These are phyloP conservation scores for Kradibia gibbosae DNA, from an alignment of 1,140 invertebrate species.

Conservation along the genomic window DNA sequence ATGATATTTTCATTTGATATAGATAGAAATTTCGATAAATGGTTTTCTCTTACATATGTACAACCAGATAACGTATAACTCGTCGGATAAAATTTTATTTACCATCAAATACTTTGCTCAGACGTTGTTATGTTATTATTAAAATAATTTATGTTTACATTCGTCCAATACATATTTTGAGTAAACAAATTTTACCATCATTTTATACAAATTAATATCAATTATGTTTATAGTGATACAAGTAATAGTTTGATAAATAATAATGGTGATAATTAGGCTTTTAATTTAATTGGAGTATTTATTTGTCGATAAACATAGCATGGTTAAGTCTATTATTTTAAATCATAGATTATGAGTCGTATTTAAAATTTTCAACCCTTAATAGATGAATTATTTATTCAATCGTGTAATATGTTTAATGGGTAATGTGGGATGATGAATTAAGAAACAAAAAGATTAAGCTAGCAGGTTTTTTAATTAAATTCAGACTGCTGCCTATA, in stretches of 20 bases:
- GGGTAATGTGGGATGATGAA: background rate
- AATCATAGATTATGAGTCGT: no score
- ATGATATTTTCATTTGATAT: background rate
- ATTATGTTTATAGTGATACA: no score
- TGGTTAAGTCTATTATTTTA: no score
- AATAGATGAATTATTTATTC: background rate
- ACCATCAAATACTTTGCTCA: background rate
- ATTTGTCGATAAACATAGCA: background rate
- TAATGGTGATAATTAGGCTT: no score
- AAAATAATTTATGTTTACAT: no score
- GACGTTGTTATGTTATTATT: background rate
- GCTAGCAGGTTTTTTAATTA: background rate
- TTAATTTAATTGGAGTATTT: background rate
- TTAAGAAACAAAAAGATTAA: background rate
- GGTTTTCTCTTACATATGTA: background rate
- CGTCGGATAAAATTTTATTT: background rate
- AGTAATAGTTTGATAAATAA: no score
- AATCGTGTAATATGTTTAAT: background rate
- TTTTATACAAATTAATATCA: no score
- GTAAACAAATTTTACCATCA: no score
- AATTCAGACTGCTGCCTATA: background rate
- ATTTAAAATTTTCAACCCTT: background rate
- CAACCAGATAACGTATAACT: background rate
- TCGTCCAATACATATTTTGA: no score
- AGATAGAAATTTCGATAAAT: conserved; percentile 10